Evolutionary conservation across 2,797 vertebrate genomes (phyloP), one percentile per base, ranked within the genome.

Genomic region (Craterocephalus amniculus): DNA sequence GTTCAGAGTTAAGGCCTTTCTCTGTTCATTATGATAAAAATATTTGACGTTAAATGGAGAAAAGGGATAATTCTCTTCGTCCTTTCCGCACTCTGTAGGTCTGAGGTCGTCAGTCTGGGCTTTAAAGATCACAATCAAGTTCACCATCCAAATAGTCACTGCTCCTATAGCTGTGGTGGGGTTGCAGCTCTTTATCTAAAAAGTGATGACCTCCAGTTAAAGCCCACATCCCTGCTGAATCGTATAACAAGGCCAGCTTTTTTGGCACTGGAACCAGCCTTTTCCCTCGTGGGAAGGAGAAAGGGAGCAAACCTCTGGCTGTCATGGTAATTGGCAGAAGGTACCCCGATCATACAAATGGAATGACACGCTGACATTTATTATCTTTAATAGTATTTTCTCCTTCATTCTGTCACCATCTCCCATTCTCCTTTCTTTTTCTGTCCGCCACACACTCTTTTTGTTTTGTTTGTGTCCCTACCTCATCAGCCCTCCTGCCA

Each of bases 251-350:
- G 87, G 84, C 76, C 76, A 61, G 45, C 40, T 14, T 72, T 87
- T 72, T 88, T 72, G 85, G 83, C 86, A 57, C 59, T 68, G 81
- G 81, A 83, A 66, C 68, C 22, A 58, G 66, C 70, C 61, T 64
- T 67, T 57, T 70, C 78, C 86, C 86, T 70, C 9, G 77, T 70
- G 87, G 83, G 83, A 79, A 72, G 63, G 74, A 78, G 78, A 90
- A 64, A 48, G 66, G 67, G 80, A 85, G 35, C 69, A 49, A 81
- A 90, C 88, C 86, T 87, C 80, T 83, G 78, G 79, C 84, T 87
- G 91, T 88, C 86, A 81, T 73, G 88, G 89, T 91, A 92, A 92
- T 92, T 92, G 91, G 88, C 84, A 27, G 86, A 85, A 83, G 88
- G 88, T 84, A 90, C 89, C 82, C 81, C 87, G 82, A 90, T 89